phyloP scores from a whole-genome alignment of 2,113 vertebrate species.

The Megalops atlanticus region DNA sequence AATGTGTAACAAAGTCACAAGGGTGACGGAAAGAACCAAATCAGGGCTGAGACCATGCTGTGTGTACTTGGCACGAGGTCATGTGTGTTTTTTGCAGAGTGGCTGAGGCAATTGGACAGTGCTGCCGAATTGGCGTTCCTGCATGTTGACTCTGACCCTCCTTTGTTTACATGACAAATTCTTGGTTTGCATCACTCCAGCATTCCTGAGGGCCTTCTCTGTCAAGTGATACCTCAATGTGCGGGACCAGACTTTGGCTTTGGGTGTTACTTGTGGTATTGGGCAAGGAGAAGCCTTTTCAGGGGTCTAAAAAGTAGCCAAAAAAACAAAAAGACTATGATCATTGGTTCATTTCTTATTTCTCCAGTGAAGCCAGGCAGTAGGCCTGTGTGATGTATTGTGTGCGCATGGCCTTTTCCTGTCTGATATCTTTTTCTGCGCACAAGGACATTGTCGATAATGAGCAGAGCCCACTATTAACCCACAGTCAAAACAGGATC shows the following conservation, averaged over 20 bases:
- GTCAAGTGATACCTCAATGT: not conserved
- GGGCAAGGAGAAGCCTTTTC: not conserved
- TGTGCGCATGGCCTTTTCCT: not conserved
- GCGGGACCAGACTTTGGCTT: not conserved
- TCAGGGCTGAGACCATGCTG: too few species aligned
- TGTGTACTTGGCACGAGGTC: too few species aligned
- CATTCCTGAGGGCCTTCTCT: not conserved
- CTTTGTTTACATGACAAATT: conserved; percentile 65
- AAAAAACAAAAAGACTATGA: not conserved
- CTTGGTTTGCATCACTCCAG: conserved; percentile 51
- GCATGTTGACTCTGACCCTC: conserved; percentile 53
- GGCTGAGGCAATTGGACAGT: not conserved
- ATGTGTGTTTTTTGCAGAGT: not conserved
- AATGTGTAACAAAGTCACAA: too few species aligned
- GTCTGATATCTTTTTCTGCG: conserved; percentile 5
- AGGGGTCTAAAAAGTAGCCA: not conserved
- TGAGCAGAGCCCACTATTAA: conserved; percentile 31
- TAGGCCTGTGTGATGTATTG: not conserved
- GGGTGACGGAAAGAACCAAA: too few species aligned
- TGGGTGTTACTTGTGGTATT: not conserved
- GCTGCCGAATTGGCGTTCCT: not conserved
- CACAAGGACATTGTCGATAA: conserved; percentile 37
- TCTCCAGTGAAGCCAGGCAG: too few species aligned
- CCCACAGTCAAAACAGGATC: conserved; percentile 38
- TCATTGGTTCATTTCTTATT: not conserved